phyloP scores from a whole-genome alignment of 2,113 vertebrate genomes.

The Xiphorhynchus elegans region DNA sequence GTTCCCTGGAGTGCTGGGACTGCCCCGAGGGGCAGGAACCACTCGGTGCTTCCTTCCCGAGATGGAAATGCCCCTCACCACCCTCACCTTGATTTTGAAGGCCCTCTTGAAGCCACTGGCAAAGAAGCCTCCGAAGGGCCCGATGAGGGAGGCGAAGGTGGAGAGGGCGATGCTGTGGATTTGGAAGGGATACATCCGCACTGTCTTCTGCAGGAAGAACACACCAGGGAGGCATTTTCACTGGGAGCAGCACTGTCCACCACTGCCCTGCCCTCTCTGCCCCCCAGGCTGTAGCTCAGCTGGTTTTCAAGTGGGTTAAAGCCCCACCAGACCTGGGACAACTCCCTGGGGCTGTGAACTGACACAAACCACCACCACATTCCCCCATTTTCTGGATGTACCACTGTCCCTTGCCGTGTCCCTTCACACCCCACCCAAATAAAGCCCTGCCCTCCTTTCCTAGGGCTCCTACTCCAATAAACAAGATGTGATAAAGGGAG shows the following conservation, averaged over 20 bases:
- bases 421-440: not conserved
- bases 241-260: not conserved
- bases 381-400: too few relatives aligned
- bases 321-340: not conserved
- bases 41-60: not conserved
- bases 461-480: not conserved
- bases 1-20: not conserved
- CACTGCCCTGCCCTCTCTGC: not conserved
- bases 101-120: conserved; percentile 98
- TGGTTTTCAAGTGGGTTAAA: not conserved
- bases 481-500: too few relatives aligned
- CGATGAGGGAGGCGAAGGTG: conserved; percentile 92
- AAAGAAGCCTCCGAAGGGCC: conserved; percentile 97
- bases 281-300: not conserved
- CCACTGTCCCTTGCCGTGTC: not conserved
- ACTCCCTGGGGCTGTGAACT: not conserved
- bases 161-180: conserved; percentile 98
- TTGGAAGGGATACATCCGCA: conserved; percentile 96
- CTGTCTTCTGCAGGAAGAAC: conserved; percentile 80
- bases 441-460: not conserved
- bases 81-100: conserved; percentile 95
- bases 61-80: not conserved
- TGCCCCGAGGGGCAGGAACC: not conserved
- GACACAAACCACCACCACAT: not conserved
- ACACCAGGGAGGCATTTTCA: not conserved